Percentiles rank a stretch among this genome's conserved stretches.
phyloP scores from a whole-genome alignment of 2,113 vertebrate species.

The Proteles cristata region DNA sequence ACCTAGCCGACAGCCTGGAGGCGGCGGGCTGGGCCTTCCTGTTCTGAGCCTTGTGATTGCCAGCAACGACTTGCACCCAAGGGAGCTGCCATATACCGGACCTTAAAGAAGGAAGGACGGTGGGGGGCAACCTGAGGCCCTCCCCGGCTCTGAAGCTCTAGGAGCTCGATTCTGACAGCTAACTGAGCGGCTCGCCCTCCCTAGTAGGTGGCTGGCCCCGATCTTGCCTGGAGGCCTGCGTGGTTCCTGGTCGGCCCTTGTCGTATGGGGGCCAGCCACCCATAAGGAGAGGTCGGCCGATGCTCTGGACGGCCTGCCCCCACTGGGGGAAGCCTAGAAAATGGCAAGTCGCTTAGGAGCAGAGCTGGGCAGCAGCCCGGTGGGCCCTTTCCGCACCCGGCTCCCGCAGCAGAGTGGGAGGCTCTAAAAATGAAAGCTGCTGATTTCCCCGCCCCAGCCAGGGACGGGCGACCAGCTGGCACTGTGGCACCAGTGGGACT shows the following conservation, averaged over 20 bases:
- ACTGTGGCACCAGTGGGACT: not conserved
- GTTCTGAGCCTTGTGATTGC: not conserved
- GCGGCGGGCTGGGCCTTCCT: not conserved
- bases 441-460: not conserved
- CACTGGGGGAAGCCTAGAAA: not conserved
- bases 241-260: not conserved
- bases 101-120: not conserved
- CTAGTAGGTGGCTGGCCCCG: not conserved
- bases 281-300: not conserved
- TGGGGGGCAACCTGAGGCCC: not conserved
- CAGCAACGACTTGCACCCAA: not conserved
- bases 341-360: not conserved
- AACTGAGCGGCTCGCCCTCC: not conserved
- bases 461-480: not conserved
- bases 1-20: not conserved
- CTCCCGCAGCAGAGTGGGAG: not conserved
- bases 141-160: not conserved
- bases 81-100: not conserved
- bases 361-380: not conserved
- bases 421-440: not conserved
- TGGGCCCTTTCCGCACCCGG: not conserved
- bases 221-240: not conserved
- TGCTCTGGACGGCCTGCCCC: not conserved
- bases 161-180: not conserved
- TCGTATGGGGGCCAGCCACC: not conserved